Conservation (phyloP, 2,888 invertebrate species). For the Megalurothrips usitatus region DNA sequence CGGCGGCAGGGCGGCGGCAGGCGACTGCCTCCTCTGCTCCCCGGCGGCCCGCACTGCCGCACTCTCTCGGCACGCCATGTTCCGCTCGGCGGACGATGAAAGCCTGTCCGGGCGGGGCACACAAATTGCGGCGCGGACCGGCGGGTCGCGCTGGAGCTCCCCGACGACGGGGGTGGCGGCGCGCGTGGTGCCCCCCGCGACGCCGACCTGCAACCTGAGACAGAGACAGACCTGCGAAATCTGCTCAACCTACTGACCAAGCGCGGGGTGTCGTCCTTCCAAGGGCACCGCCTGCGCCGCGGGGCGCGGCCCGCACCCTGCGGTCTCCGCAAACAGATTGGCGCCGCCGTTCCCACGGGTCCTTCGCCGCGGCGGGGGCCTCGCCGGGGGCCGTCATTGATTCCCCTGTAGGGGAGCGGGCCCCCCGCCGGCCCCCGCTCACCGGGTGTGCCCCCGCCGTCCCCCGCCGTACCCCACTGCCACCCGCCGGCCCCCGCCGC, state of each 20-base stretch:
- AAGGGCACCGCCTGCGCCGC: too few relatives aligned
- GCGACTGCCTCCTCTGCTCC: conserved; percentile 32
- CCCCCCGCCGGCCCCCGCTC: not conserved
- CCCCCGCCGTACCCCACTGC: not conserved
- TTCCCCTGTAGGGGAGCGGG: not conserved
- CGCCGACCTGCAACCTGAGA: not conserved
- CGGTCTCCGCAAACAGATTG: too few relatives aligned
- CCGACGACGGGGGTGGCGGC: not conserved
- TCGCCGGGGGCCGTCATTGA: not conserved
- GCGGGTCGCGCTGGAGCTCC: not conserved
- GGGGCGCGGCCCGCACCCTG: too few relatives aligned
- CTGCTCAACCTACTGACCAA: too few relatives aligned
- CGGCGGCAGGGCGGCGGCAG: conserved; percentile 28
- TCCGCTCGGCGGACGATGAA: conserved; percentile 18
- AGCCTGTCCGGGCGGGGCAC: not conserved
- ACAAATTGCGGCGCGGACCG: not conserved
- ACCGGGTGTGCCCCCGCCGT: not conserved
- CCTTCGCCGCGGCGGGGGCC: too few relatives aligned
- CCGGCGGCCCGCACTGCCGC: not conserved
- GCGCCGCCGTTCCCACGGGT: too few relatives aligned
- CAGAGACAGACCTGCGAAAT: too few relatives aligned
- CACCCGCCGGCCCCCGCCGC: not conserved
- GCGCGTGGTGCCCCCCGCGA: not conserved
- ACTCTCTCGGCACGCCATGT: too few relatives aligned
- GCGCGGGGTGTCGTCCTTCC: too few relatives aligned